These are phyloP conservation scores for Lota lota DNA, from an alignment of 2,113 vertebrate genomes.

Conservation along the genomic window DNA sequence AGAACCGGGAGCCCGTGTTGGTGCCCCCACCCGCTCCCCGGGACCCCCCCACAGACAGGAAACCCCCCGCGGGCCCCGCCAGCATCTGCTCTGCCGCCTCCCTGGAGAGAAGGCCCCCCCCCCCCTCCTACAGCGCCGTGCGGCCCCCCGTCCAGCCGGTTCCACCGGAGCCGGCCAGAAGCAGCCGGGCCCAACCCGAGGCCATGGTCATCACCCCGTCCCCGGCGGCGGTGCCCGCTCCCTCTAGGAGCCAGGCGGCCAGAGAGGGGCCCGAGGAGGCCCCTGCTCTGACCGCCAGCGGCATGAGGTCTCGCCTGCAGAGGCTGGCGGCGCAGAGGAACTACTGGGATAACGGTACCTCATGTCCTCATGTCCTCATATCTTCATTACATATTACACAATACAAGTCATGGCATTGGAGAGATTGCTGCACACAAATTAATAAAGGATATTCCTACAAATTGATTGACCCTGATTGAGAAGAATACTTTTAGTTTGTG, in stretches of 20 bases:
- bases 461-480: no score
- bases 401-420: no score
- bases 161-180: background rate
- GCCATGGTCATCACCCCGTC: background rate
- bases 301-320: slow-evolving; percentile 85
- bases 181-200: slow-evolving; percentile 12
- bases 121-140: background rate
- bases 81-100: slow-evolving; percentile 28
- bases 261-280: slow-evolving; percentile 34
- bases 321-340: slow-evolving; percentile 83
- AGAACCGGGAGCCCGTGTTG: slow-evolving; percentile 73
- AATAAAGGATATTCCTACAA: no score
- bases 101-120: slow-evolving; percentile 30
- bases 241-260: slow-evolving; percentile 19
- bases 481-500: no score
- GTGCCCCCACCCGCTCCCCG: slow-evolving; percentile 10
- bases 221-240: background rate
- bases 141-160: slow-evolving; percentile 6
- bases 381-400: no score
- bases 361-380: no score
- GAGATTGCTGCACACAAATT: no score
- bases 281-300: slow-evolving; percentile 32
- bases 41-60: slow-evolving; percentile 62
- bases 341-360: slow-evolving; percentile 80
- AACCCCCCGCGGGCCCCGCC: slow-evolving; percentile 41